A percentile compares a stretch with the other conserved stretches of the same genome.
phyloP scores from a whole-genome alignment of 2,113 vertebrate genomes.

The Phalacrocorax brasilianus region DNA sequence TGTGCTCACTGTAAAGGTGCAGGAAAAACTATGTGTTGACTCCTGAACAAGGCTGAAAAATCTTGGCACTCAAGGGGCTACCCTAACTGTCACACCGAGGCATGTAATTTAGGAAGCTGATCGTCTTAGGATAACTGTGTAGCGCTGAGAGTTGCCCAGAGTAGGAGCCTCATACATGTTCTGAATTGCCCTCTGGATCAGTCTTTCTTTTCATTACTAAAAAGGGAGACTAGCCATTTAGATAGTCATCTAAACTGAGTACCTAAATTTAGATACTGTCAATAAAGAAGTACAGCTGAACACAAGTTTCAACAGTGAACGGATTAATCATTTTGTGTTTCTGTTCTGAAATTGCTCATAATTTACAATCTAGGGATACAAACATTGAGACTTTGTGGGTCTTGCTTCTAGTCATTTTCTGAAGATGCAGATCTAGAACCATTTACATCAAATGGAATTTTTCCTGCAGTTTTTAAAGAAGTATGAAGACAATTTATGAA shows the following conservation, averaged over 20 bases:
- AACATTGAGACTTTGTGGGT: neutral
- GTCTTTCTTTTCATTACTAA: neutral
- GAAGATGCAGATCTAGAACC: neutral
- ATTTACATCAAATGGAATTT: neutral
- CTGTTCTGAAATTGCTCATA: neutral
- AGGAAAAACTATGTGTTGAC: neutral
- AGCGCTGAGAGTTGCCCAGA: neutral
- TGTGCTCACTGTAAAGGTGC: neutral
- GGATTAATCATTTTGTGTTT: neutral
- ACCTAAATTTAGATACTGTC: neutral
- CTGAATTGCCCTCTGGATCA: neutral
- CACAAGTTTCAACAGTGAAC: neutral
- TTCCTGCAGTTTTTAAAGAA: neutral
- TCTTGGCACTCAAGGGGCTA: neutral
- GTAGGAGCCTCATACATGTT: neutral
- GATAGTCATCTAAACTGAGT: neutral
- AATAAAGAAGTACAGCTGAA: neutral
- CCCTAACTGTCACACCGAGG: neutral
- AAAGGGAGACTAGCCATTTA: neutral
- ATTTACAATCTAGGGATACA: neutral
- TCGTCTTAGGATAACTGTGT: neutral
- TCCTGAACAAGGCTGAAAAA: neutral
- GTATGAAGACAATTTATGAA: neutral
- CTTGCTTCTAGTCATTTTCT: neutral
- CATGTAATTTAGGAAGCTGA: neutral